Evolutionary conservation across 2,888 invertebrate genomes (phyloP), one percentile per base, ranked within the genome.

Genomic region (Lasioglossum pauxillum): DNA sequence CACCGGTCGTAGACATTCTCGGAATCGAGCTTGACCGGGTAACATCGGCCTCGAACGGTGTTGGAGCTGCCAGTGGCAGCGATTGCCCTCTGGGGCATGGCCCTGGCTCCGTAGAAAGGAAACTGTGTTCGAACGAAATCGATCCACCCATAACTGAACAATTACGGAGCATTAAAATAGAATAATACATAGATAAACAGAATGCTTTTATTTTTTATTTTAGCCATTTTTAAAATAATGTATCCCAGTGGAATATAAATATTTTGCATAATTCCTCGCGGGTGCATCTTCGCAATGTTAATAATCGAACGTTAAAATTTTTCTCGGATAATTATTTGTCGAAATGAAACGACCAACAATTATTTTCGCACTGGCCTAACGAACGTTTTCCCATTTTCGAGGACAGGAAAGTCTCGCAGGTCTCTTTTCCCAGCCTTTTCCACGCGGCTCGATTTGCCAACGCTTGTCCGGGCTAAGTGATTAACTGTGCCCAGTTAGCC

Each of bases 401-500:
- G 23, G 49, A 53, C 23, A 23, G 49, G 14, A 44, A 44, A 14
- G 44, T 4, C 44, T 44, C 0, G 7, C 49, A 5, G 49, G n/a
- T 10, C 23, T 53, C 10, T 23, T 53, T 53, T 10, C 10, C 53
- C 53, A n/a, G 53, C 53, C 53, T 53, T 53, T n/a, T 53, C 53
- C 53, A 10, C 10, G 27, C 16, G 53, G 74, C 49, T 80, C 80
- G 85, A 78, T 72, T 85, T 80, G 80, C 85, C 71, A 80, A 75
- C 79, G 80, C 80, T 73, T 60, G 75, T 57, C 53, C 53, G 53
- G 75, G 41, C 2, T 12, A 67, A 41, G 46, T 87, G 89, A 89
- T 90, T 90, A 90, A 90, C 75, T 69, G 82, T 46, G 75, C 69
- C 82, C 67, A 82, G 78, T 49, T 81, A 78, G 73, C 67, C 67